Percentiles rank a stretch among this genome's conserved stretches.
Conservation (phyloP, 1,140 invertebrate species). For the Dolichoris vasculosae region DNA sequence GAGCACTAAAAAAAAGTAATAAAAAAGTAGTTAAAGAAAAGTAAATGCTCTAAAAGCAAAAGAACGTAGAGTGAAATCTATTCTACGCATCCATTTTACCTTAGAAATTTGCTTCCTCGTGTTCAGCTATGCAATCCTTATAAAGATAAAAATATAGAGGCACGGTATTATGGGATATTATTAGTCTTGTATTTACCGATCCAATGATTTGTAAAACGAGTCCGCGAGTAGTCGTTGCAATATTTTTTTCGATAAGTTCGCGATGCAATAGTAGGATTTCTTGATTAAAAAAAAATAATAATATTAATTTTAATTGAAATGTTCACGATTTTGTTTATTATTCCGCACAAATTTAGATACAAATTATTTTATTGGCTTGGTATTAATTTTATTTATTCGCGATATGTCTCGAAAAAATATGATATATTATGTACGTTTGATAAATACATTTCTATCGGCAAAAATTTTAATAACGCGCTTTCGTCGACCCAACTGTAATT, state of each 20-base stretch:
- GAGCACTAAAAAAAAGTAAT: background rate
- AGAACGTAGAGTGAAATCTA: background rate
- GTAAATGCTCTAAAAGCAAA: background rate
- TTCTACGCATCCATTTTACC: background rate
- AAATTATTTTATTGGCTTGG: background rate
- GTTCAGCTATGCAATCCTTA: background rate
- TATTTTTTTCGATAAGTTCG: too few relatives aligned
- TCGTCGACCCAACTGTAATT: background rate
- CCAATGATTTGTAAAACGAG: too few relatives aligned
- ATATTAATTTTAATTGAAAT: background rate
- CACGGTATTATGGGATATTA: background rate
- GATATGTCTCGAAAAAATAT: background rate
- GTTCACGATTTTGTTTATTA: background rate
- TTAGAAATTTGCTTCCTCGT: background rate
- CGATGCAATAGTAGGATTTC: too few relatives aligned
- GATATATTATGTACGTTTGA: background rate
- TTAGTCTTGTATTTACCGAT: background rate
- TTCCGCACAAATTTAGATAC: background rate
- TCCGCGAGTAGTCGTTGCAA: too few relatives aligned
- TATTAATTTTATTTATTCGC: background rate
- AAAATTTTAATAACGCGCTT: background rate
- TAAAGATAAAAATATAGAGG: background rate
- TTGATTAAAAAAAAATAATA: background rate
- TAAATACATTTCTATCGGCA: background rate
- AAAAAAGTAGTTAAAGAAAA: conserved; percentile 16